Evolutionary conservation across 2,888 invertebrate genomes (phyloP).

Genomic region (Nemotelus nigrinus): DNA sequence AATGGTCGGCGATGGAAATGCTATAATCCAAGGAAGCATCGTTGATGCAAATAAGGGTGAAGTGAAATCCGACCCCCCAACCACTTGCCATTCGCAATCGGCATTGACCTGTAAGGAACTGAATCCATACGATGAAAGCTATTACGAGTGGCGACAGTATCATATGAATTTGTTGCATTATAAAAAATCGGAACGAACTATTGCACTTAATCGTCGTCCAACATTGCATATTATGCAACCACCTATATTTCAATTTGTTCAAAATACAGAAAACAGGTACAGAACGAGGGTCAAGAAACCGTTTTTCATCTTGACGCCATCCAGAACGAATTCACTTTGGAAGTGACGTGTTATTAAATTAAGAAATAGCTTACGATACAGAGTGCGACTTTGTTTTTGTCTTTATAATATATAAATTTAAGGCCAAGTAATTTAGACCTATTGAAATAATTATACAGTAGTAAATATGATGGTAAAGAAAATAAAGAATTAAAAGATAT

Average conservation of each 20-base stretch:
- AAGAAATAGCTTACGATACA: no score
- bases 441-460: no score
- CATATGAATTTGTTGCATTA: conserved; percentile 53
- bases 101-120: not conserved
- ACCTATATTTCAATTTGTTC: conserved; percentile 23
- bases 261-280: conserved; percentile 13
- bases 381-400: no score
- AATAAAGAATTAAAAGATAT: no score
- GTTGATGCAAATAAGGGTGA: not conserved
- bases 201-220: conserved; percentile 53
- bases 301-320: conserved; percentile 26
- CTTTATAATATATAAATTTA: no score
- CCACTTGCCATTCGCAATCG: not conserved
- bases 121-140: conserved; percentile 53
- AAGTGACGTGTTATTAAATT: not conserved
- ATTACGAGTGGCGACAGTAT: conserved; percentile 52
- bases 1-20: conserved; percentile 2
- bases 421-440: no score
- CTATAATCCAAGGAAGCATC: no score
- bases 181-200: conserved; percentile 53
- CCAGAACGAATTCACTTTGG: conserved; percentile 7
- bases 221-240: conserved; percentile 10
- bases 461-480: no score
- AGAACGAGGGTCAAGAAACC: conserved; percentile 23
- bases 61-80: conserved; percentile 8